These are phyloP conservation scores for Branchipolynoe longqiensis DNA, from an alignment of 2,888 invertebrate genomes.

Conservation along the genomic window DNA sequence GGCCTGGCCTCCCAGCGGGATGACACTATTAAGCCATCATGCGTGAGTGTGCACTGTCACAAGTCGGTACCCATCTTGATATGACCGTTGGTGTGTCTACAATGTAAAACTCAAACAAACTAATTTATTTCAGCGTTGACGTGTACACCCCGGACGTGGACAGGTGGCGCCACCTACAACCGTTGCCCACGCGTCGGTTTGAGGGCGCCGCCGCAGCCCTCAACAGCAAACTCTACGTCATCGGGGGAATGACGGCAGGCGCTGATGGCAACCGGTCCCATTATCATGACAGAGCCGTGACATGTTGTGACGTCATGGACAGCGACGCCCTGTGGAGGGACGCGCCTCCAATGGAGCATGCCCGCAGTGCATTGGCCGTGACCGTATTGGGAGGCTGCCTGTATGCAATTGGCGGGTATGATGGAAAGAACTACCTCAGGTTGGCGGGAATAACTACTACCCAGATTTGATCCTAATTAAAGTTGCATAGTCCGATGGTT, in stretches of 20 bases:
- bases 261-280: background rate
- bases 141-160: background rate
- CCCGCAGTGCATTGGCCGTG: conserved; percentile 40
- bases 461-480: no score
- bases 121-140: conserved; percentile 19
- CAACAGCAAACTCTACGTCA: conserved; percentile 14
- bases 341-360: background rate
- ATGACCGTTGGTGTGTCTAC: no score
- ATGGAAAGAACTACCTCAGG: conserved; percentile 39
- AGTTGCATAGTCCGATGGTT: no score
- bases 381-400: conserved; percentile 3
- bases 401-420: conserved; percentile 45
- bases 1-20: no score
- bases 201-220: conserved; percentile 33
- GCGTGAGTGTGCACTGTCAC: no score
- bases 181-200: conserved; percentile 20
- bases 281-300: background rate
- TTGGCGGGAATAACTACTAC: no score
- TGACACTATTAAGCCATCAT: no score
- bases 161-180: background rate
- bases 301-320: background rate
- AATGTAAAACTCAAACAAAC: no score
- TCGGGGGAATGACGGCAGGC: conserved; percentile 35
- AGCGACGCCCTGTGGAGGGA: conserved; percentile 24
- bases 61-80: no score